Percentiles rank a stretch among this genome's conserved stretches.
Evolutionary conservation across 92 coral and sea anemone genomes (phyloP).

Genomic region (Epizoanthus fatuus): DNA sequence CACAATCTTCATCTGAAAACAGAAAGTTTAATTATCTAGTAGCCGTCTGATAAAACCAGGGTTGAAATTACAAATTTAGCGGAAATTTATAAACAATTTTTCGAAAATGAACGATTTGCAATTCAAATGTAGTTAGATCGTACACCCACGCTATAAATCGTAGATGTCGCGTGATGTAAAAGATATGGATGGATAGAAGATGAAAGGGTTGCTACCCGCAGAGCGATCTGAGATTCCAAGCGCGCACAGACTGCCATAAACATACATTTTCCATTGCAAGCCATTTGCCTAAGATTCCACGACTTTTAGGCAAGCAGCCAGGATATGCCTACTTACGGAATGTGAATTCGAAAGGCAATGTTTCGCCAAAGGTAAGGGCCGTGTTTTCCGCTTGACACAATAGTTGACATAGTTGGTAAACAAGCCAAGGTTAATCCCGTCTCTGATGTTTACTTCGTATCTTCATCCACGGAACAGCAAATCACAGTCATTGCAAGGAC

Average conservation of each 20-base stretch:
- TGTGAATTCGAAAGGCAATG: neutral
- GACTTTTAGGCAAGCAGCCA: neutral
- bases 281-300: neutral
- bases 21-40: neutral
- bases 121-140: neutral
- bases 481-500: neutral
- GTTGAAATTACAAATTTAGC: slow-evolving; percentile 2
- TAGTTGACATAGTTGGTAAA: neutral
- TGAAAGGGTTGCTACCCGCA: neutral
- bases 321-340: neutral
- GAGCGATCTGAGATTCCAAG: neutral
- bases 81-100: neutral
- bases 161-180: neutral
- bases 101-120: neutral
- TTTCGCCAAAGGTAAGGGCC: neutral
- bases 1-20: neutral
- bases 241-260: neutral
- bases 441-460: neutral
- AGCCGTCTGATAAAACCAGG: neutral
- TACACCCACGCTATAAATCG: neutral
- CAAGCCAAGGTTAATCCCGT: neutral
- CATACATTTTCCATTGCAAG: neutral
- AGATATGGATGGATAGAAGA: neutral
- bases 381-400: neutral
- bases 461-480: neutral